Evolutionary conservation across 2,888 invertebrate genomes (phyloP).

Genomic region (Lithophane leautieri): DNA sequence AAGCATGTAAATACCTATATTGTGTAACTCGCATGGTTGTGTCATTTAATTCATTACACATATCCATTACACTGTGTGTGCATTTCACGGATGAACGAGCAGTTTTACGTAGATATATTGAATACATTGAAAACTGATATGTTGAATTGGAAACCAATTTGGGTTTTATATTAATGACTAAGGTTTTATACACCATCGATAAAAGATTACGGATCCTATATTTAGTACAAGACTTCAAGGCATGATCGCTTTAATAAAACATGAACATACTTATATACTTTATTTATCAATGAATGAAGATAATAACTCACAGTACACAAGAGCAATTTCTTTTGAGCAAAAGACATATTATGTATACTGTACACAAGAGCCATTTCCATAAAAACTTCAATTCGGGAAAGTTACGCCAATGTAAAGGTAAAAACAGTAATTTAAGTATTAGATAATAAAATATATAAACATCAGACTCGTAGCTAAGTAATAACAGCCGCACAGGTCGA

Average conservation of each 20-base stretch:
- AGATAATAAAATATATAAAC: background rate
- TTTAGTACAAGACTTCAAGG: background rate
- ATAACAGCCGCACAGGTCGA: too few relatives aligned
- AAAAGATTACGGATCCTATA: background rate
- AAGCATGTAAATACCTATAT: constrained; percentile 20
- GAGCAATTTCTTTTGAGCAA: constrained; percentile 41
- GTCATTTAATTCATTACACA: constrained; percentile 21
- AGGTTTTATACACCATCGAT: too few relatives aligned
- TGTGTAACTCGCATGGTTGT: background rate
- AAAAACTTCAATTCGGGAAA: constrained; percentile 54
- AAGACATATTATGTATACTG: constrained; percentile 23
- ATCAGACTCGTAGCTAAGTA: too few relatives aligned
- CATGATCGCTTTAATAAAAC: constrained; percentile 21
- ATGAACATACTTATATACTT: constrained; percentile 1
- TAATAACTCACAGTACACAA: constrained; percentile 34
- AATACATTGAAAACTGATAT: constrained; percentile 8
- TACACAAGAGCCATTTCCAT: constrained; percentile 32
- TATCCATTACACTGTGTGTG: background rate
- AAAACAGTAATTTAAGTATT: constrained; percentile 9
- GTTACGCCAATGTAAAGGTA: background rate
- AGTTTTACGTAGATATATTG: background rate
- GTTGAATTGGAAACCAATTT: constrained; percentile 19
- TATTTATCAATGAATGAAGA: constrained; percentile 24
- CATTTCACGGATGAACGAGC: constrained; percentile 22
- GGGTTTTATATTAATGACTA: background rate